Evolutionary conservation across 2,113 vertebrate species (phyloP), one percentile per base, ranked within the genome.

Genomic region (Vireo altiloquus): DNA sequence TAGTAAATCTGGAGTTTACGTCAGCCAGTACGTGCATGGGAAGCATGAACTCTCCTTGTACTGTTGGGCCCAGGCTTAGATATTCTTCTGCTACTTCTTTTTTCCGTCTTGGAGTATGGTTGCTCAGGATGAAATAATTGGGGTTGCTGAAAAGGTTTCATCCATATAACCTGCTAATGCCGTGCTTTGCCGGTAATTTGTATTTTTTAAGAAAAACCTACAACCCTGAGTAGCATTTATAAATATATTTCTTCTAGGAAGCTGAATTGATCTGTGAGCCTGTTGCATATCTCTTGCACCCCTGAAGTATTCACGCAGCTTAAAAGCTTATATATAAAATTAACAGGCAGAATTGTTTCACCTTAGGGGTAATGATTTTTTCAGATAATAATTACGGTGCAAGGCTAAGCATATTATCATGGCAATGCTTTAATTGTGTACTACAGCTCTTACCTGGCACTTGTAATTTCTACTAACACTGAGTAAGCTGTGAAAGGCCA

Each of bases 41-140:
- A 65, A 31, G 10, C 15, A 13, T 0, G 3, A 6, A 10, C 21
- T 66, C 13, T 2, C 17, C 40, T 13, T 16, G 13, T 61, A 2
- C n/a, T n/a, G 68, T 39, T 81, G 49, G 15, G 31, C 7, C 15
- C 10, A 79, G 15, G 7, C 31, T 79, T 88, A 47, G 44, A 30
- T 82, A 46, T 63, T 25, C 17, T 91, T 93, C 47, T 60, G 30
- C 25, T 82, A 8, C 27, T 54, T 3, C 40, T 13, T 50, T 84
- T 56, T 69, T 22, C 23, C 19, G 3, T 46, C 22, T 28, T 87
- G 56, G 27, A 74, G 8, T 87, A 28, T 37, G 30, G 20, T 72
- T 82, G 14, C 25, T 57, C 61, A 27, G 28, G 40, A 25, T 15
- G 54, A 82, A 89, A 19, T 75, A 66, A 76, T 9, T 23, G 5